Evolutionary conservation across 2,113 vertebrate species (phyloP), one percentile per base, ranked within the genome.

Genomic region (Mesembrinibis cayennensis): DNA sequence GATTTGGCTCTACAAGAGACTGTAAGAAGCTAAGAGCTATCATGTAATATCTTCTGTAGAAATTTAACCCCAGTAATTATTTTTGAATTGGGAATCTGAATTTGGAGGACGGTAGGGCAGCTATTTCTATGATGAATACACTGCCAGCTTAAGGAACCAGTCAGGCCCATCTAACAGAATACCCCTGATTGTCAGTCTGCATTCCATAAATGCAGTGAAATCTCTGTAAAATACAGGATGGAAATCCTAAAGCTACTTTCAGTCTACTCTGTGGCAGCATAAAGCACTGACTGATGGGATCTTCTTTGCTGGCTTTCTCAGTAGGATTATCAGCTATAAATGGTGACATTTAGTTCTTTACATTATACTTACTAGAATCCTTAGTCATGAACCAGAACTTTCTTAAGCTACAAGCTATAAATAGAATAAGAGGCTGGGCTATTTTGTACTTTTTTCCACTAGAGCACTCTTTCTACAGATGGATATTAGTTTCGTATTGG

Each of bases 241-340:
- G 94, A 89, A 95, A 88, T 95, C 84, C 84, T 91, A 40, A 93
- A 80, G 81, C 78, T 93, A 70, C 85, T 90, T 90, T 70, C 49
- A 82, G 55, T 86, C 82, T 81, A 12, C 67, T 92, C 40, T 85
- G n/a, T 92, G 78, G 74, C 67, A 94, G 84, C 50, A 74, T 86
- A 91, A 94, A 96, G 96, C 63, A 93, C 2, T 93, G 84, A 87
- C 78, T 93, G 94, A 96, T 97, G 91, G 93, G 71, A 73, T 96
- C 71, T 93, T 96, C 82, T 90, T 89, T 94, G 67, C 17, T 52
- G 81, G n/a, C 74, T 96, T 94, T 89, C 73, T 96, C 84, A 82
- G 93, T 81, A 88, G 91, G 82, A 94, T 93, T 95, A 96, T 88
- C 84, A 83, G 74, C 84, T 95, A 55, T 82, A 93, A 85, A 81